phyloP scores from a whole-genome alignment of 37 sponge, comb jelly and placozoan genomes.

The Petrosia ficiformis region DNA sequence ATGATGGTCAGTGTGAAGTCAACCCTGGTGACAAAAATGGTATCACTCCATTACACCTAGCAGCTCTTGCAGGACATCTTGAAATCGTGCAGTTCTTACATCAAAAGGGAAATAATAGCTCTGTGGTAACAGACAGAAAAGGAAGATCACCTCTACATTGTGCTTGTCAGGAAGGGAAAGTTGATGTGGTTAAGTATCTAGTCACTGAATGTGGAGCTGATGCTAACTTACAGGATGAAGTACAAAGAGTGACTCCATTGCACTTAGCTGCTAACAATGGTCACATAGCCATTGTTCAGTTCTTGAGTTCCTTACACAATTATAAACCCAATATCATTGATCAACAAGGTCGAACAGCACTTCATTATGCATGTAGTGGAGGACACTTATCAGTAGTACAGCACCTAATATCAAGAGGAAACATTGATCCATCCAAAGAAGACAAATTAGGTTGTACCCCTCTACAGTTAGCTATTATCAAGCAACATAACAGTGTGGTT shows the following conservation, averaged over 20 bases:
- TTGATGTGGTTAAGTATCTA: conserved; percentile 46
- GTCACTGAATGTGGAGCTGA: conserved; percentile 21
- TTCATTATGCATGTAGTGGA: conserved; percentile 64
- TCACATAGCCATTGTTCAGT: conserved; percentile 23
- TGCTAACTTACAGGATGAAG: not conserved
- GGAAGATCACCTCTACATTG: conserved; percentile 57
- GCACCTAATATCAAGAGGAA: conserved; percentile 14
- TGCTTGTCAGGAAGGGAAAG: conserved; percentile 66
- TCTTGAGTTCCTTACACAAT: conserved; percentile 14
- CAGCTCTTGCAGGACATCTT: conserved; percentile 51
- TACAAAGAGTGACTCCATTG: conserved; percentile 16
- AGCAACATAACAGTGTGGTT: conserved; percentile 47
- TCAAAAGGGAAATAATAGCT: conserved; percentile 5
- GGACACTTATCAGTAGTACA: conserved; percentile 52
- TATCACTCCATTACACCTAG: conserved; percentile 67
- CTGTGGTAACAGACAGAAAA: conserved; percentile 18
- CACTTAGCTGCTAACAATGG: conserved; percentile 55
- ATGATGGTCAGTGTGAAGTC: conserved; percentile 5
- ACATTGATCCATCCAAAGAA: not conserved
- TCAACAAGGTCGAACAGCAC: conserved; percentile 41
- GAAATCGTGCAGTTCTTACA: conserved; percentile 55
- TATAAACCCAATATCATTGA: conserved; percentile 21
- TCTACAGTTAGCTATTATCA: conserved; percentile 57
- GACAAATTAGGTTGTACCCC: conserved; percentile 56
- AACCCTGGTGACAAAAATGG: conserved; percentile 45